Base-by-base conservation (phyloP, 2,113 vertebrate species). In the Trochalopteron elliotii region DNA sequence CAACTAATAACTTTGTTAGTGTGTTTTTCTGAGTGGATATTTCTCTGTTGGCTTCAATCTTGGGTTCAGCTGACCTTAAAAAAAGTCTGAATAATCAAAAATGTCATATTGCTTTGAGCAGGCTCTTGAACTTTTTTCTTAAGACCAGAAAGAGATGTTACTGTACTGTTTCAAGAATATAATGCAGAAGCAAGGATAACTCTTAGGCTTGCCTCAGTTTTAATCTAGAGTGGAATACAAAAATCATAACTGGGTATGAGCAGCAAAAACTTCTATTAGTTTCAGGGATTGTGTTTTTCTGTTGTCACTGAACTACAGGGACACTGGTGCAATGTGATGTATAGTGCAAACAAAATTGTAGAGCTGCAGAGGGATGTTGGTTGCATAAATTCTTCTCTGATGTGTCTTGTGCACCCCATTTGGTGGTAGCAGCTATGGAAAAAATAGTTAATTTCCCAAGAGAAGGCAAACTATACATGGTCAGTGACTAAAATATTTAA, bases 231-330 rank as follows among this genome's bases (percentile, higher is more conserved):
- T 10, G 12, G 33, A 81, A 92, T 52, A 40, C 31, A 82, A 64
- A 72, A 76, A n/a, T 84, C 21, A 11, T 77, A 59, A 59, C 47
- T 92, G 63, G 23, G 52, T 72, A 87, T 79, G 89, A 77, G 39
- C 63, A 87, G 81, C 55, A 95, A 87, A 93, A 95, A 37, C 75
- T 93, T 90, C 65, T 56, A 30, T 95, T 94, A 86, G 53, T 87
- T 83, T 79, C 74, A 61, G 71, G 47, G 55, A 52, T 59, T 89
- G 71, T 93, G 75, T 83, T 97, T 97, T 97, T 67, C 64, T 91
- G 40, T 47, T 77, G 81, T 68, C 67, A 44, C 76, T 88, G 86
- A 76, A 23, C 93, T 91, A 68, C 39, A 82, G 89, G 87, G 85
- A 94, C 59, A 35, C 74, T 50, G 49, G 74, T 61, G 65, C 96